Conservation (phyloP, 2,797 vertebrate species). For the Steatocranus sp. region DNA sequence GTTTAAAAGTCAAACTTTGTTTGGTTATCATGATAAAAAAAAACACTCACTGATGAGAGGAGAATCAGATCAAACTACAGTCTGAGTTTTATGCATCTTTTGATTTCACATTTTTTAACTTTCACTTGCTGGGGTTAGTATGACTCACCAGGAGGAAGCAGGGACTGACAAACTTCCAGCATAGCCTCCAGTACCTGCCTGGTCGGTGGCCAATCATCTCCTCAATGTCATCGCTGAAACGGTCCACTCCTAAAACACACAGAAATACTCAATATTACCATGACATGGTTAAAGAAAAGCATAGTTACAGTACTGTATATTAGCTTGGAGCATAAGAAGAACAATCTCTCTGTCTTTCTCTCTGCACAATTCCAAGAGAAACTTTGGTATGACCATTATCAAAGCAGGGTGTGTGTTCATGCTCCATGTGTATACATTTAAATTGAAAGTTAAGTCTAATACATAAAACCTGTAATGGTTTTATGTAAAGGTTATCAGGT, state of each 20-base stretch:
- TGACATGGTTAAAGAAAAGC: not conserved
- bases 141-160: conserved; percentile 86
- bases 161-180: conserved; percentile 93
- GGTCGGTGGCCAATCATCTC: conserved; percentile 89
- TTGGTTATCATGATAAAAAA: not conserved
- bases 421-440: not conserved
- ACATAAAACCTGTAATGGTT: not conserved
- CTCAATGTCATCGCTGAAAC: conserved; percentile 89
- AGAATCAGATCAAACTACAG: not conserved
- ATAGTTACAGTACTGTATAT: not conserved
- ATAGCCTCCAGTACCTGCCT: conserved; percentile 86
- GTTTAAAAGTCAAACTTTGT: not conserved
- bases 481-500: not conserved
- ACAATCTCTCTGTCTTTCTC: not conserved
- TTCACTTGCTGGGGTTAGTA: not conserved
- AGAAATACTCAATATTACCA: not conserved
- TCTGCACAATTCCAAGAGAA: not conserved
- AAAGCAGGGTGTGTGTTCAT: not conserved
- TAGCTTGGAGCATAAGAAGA: rapidly evolving
- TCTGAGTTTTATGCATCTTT: not conserved
- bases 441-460: not conserved
- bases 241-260: conserved; percentile 79
- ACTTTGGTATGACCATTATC: not conserved
- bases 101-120: not conserved
- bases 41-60: not conserved